Conservation (phyloP, 2,797 vertebrate species). For the Pseudocheirus occidentalis region DNA sequence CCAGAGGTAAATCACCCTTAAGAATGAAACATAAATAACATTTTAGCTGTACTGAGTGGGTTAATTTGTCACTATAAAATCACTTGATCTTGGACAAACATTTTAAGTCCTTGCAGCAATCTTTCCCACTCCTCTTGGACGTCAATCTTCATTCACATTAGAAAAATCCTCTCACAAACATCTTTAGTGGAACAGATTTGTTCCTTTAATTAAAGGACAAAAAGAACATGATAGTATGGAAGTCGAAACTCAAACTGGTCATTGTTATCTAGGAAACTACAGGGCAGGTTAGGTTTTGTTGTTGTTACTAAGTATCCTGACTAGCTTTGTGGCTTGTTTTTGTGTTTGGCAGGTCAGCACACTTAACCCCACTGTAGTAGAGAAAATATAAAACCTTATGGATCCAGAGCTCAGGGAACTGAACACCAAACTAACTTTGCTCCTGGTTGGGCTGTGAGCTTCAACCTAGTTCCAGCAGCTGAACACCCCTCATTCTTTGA, state of each 20-base stretch:
- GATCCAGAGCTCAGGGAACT: background rate
- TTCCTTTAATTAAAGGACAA: slow-evolving; percentile 35
- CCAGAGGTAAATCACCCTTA: slow-evolving; percentile 7
- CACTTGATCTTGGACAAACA: slow-evolving; percentile 20
- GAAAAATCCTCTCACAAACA: background rate
- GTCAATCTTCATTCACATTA: slow-evolving; percentile 2
- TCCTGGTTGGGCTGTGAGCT: background rate
- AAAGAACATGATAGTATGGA: background rate
- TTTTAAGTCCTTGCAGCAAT: background rate
- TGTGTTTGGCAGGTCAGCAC: background rate
- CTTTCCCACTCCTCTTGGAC: background rate
- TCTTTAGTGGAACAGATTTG: background rate
- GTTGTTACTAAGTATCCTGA: background rate
- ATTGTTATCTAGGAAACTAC: slow-evolving; percentile 41
- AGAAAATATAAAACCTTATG: background rate
- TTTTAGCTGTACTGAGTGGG: background rate
- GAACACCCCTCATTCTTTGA: background rate
- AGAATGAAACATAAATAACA: slow-evolving; percentile 18
- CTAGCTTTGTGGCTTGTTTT: background rate
- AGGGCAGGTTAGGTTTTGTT: slow-evolving; percentile 31
- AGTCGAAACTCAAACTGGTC: slow-evolving; percentile 4
- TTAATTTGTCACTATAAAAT: slow-evolving; percentile 34
- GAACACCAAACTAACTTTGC: background rate
- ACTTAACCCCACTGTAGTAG: background rate
- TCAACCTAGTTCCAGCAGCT: background rate